phyloP scores from a whole-genome alignment of 2,113 vertebrate species.

The Apistogramma diplotaenia region DNA sequence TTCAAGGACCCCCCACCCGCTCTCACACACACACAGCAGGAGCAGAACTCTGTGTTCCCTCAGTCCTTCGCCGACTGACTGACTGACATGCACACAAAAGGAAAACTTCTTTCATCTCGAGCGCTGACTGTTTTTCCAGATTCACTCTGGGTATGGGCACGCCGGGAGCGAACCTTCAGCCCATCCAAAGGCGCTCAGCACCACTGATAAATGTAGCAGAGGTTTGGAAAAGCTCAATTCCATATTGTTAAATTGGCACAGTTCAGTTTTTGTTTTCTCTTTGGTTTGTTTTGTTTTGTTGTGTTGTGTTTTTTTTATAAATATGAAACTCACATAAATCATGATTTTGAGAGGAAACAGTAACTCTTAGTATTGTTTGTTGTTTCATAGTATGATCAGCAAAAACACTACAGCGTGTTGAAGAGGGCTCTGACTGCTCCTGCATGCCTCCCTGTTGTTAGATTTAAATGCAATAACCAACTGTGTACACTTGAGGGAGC shows the following conservation, averaged over 20 bases:
- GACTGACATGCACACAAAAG: conserved; percentile 60
- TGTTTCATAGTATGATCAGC: neutral
- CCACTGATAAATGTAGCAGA: neutral
- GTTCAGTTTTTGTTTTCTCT: neutral
- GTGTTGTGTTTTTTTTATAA: neutral
- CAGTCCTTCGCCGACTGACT: conserved; percentile 30
- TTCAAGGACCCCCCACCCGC: conserved; percentile 5
- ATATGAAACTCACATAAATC: neutral
- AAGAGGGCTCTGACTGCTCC: too few relatives aligned
- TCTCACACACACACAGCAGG: conserved; percentile 6
- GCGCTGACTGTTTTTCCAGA: conserved; percentile 38
- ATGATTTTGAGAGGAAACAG: neutral
- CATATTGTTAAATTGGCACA: rapidly evolving
- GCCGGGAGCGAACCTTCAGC: neutral
- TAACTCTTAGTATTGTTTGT: neutral
- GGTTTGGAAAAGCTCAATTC: neutral
- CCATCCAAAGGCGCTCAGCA: neutral
- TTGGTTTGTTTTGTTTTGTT: too few relatives aligned
- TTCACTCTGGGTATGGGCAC: neutral
- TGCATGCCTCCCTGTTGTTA: neutral
- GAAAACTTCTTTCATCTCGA: conserved; percentile 46
- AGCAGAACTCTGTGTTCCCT: conserved; percentile 49
- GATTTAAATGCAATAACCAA: neutral
- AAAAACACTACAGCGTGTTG: neutral
- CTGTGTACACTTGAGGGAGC: conserved; percentile 13